A percentile compares a stretch with the other conserved stretches of the same genome.
Evolutionary conservation across 2,113 vertebrate genomes (phyloP).

Genomic region (Scortum barcoo): DNA sequence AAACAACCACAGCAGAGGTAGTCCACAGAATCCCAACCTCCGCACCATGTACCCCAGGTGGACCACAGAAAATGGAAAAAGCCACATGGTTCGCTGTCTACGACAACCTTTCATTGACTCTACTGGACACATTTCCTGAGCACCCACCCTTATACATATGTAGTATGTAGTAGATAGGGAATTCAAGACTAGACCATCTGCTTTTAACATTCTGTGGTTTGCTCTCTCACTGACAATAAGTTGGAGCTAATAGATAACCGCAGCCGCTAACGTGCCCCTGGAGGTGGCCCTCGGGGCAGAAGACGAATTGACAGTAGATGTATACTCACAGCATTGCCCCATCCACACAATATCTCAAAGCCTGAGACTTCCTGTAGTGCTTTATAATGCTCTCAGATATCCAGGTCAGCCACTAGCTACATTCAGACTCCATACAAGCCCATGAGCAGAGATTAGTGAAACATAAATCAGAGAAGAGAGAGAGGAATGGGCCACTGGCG

Average conservation of each 20-base stretch:
- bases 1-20: constrained; percentile 58
- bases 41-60: neutral
- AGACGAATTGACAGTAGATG: constrained; percentile 54
- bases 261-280: constrained; percentile 33
- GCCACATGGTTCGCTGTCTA: neutral
- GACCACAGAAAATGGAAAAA: neutral
- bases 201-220: constrained; percentile 36
- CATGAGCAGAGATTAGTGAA: constrained; percentile 73
- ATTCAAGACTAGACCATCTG: constrained; percentile 9
- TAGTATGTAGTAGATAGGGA: neutral
- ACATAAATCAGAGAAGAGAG: constrained; percentile 77
- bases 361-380: constrained; percentile 60
- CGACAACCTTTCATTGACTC: neutral
- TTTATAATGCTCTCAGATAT: constrained; percentile 69
- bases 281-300: constrained; percentile 49
- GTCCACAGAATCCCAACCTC: constrained; percentile 16
- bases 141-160: neutral
- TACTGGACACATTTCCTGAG: neutral
- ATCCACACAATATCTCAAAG: constrained; percentile 55
- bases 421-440: constrained; percentile 49
- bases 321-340: constrained; percentile 52
- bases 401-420: constrained; percentile 71
- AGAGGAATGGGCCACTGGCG: constrained; percentile 74
- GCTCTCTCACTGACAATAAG: constrained; percentile 48
- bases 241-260: constrained; percentile 63